Conservation (phyloP, 2,888 invertebrate species). For the Dicycla oo region DNA sequence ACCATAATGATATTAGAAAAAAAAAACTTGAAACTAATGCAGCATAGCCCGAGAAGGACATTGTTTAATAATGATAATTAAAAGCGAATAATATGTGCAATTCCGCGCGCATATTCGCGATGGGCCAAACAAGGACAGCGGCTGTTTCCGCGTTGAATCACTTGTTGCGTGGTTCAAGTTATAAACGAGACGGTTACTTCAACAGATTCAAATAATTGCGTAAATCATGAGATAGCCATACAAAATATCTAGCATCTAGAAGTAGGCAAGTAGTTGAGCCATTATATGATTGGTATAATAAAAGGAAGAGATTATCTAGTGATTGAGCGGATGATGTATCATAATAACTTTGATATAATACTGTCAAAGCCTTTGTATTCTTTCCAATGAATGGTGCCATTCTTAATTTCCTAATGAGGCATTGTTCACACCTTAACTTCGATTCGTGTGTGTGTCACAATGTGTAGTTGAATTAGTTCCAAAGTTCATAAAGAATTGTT, state of each 20-base stretch:
- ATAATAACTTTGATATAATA: conserved; percentile 42
- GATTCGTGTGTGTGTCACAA: conserved; percentile 26
- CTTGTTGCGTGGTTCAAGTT: conserved; percentile 67
- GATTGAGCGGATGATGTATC: conserved; percentile 45
- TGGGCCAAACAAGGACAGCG: conserved; percentile 87
- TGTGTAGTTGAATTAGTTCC: conserved; percentile 14
- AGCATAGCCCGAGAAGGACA: conserved; percentile 75
- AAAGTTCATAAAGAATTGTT: conserved; percentile 32
- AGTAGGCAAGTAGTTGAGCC: not conserved
- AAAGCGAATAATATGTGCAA: conserved; percentile 81
- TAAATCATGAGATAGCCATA: conserved; percentile 15
- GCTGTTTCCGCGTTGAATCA: conserved; percentile 88
- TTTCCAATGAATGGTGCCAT: conserved; percentile 39
- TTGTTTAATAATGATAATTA: conserved; percentile 86
- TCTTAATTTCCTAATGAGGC: conserved; percentile 50
- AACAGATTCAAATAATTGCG: conserved; percentile 36
- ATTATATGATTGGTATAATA: conserved; percentile 11
- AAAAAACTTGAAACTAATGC: conserved; percentile 66
- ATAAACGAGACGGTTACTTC: conserved; percentile 55
- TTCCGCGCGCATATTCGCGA: conserved; percentile 84
- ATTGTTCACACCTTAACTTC: conserved; percentile 44
- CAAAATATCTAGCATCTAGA: conserved; percentile 9
- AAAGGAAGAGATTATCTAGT: conserved; percentile 13
- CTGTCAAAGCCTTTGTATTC: conserved; percentile 45
- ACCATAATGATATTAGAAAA: conserved; percentile 59